Evolutionary conservation across 2,888 invertebrate genomes (phyloP).

Genomic region (Xestia xanthographa): DNA sequence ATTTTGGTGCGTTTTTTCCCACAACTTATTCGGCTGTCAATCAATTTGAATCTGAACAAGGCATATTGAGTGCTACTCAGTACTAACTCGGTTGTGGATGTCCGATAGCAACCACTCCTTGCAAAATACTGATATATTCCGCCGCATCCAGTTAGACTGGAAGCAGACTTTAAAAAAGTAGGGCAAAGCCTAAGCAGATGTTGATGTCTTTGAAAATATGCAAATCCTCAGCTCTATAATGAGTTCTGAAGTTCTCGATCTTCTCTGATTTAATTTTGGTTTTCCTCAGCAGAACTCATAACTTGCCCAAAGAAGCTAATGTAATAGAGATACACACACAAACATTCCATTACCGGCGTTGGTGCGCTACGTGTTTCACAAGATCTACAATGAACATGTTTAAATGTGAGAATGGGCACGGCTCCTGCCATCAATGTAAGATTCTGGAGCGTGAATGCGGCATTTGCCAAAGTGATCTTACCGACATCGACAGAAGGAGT

Average conservation of each 20-base stretch:
- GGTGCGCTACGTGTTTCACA: not conserved
- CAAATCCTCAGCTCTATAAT: not conserved
- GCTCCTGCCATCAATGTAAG: conserved; percentile 1
- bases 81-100: not conserved
- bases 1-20: too few relatives aligned
- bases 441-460: not conserved
- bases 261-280: not conserved
- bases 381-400: not conserved
- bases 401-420: conserved; percentile 6
- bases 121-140: not conserved
- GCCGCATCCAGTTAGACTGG: not conserved
- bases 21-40: too few relatives aligned
- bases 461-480: not conserved
- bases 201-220: not conserved
- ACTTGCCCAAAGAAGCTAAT: not conserved
- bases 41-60: too few relatives aligned
- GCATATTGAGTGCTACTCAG: too few relatives aligned
- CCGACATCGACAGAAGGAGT: not conserved
- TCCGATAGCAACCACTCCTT: not conserved
- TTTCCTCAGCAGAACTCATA: not conserved
- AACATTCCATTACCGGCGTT: too few relatives aligned
- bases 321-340: too few relatives aligned
- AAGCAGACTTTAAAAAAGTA: not conserved
- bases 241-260: not conserved
- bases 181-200: not conserved